Evolutionary conservation across 2,113 vertebrate species (phyloP).

Genomic region (Turnix velox): DNA sequence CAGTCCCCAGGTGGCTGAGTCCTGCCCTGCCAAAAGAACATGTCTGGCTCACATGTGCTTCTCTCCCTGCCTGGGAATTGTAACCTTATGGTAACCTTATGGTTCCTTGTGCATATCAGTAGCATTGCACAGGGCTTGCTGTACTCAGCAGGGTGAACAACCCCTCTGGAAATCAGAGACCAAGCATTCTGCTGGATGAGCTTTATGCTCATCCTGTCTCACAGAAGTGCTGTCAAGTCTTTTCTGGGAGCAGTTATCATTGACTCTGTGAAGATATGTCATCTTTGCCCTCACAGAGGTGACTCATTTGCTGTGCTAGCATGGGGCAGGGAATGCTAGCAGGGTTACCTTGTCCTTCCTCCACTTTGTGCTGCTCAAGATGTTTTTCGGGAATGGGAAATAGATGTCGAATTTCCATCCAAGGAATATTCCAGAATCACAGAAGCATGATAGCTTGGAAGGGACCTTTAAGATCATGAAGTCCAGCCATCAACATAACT

Average conservation of each 20-base stretch:
- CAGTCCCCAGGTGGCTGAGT: background rate
- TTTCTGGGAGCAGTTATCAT: background rate
- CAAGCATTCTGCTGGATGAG: background rate
- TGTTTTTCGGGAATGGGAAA: background rate
- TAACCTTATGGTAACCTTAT: background rate
- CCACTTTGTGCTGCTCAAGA: background rate
- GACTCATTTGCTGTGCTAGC: background rate
- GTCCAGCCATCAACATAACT: too few relatives aligned
- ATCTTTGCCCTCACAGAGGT: background rate
- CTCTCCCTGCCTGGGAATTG: background rate
- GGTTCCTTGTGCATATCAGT: fast-evolving
- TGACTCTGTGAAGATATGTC: background rate
- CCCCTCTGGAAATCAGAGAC: background rate
- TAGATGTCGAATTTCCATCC: background rate
- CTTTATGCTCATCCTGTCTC: background rate
- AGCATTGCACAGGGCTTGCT: background rate
- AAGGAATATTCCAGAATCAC: too few relatives aligned
- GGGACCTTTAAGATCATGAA: too few relatives aligned
- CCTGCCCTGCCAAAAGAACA: background rate
- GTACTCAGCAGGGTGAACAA: background rate
- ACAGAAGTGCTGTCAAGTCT: background rate
- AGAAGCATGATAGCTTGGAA: too few relatives aligned
- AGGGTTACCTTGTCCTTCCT: background rate
- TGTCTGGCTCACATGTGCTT: background rate
- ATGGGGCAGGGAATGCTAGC: background rate